A percentile compares a stretch with the other conserved stretches of the same genome.
These are phyloP conservation scores for Rutpela maculata DNA, from an alignment of 2,888 invertebrate genomes.

Conservation along the genomic window DNA sequence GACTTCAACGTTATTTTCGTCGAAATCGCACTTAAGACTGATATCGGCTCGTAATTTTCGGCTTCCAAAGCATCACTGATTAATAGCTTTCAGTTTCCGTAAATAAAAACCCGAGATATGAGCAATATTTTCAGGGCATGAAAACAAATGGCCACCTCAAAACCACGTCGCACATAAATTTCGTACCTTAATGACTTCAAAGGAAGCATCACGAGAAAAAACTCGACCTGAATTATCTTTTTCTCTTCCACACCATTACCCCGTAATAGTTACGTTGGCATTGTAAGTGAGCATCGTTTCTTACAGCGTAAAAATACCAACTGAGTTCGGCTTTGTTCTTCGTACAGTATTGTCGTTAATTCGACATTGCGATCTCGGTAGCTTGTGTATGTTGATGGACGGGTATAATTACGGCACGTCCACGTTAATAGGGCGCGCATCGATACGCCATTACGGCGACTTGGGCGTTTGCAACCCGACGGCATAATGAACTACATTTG, in stretches of 20 bases:
- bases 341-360: not conserved
- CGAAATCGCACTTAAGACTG: no score
- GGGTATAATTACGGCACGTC: slow-evolving; percentile 19
- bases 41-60: no score
- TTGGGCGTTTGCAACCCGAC: slow-evolving; percentile 43
- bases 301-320: slow-evolving; percentile 13
- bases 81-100: not conserved
- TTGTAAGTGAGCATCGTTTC: slow-evolving; percentile 40
- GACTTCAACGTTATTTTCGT: no score
- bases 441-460: slow-evolving; percentile 30
- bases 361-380: slow-evolving; percentile 18
- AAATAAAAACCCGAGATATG: not conserved
- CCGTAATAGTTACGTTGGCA: slow-evolving; percentile 48
- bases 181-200: slow-evolving; percentile 40
- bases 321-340: slow-evolving; percentile 20
- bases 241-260: slow-evolving; percentile 48
- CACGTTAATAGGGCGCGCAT: slow-evolving; percentile 29
- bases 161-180: slow-evolving; percentile 23
- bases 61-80: not conserved
- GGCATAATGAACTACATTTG: slow-evolving; percentile 53
- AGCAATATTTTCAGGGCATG: not conserved
- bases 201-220: slow-evolving; percentile 38
- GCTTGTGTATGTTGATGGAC: slow-evolving; percentile 15
- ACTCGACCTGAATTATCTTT: slow-evolving; percentile 49
- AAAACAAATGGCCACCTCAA: slow-evolving; percentile 23